A percentile compares a stretch with the other conserved stretches of the same genome.
Conservation (phyloP, 1,140 invertebrate species). For the Scylla paramamosain region DNA sequence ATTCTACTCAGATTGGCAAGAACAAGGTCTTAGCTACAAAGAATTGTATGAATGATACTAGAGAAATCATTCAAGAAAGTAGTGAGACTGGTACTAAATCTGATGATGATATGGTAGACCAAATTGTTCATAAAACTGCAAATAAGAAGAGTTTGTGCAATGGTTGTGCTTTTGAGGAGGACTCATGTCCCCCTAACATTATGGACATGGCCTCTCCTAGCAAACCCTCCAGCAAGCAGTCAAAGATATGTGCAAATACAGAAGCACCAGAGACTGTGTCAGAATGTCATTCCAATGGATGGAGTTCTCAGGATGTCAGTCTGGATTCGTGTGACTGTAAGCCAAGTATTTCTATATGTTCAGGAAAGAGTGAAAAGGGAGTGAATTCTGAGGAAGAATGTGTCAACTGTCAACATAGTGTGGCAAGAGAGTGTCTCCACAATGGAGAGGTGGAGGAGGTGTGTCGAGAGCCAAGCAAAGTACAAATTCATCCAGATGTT, state of each 20-base stretch:
- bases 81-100: not conserved
- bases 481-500: slow-evolving; percentile 67
- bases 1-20: not conserved
- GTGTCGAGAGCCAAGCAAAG: slow-evolving; percentile 49
- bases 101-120: not conserved
- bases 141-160: not conserved
- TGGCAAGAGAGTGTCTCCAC: not conserved
- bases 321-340: not conserved
- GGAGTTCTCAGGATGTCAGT: not conserved
- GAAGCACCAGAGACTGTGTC: no score
- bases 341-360: not conserved
- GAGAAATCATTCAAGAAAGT: not conserved
- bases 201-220: not conserved
- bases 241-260: no score
- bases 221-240: not conserved
- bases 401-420: not conserved
- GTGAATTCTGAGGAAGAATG: not conserved
- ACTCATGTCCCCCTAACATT: not conserved
- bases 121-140: not conserved
- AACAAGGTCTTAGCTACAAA: not conserved
- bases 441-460: slow-evolving; percentile 24
- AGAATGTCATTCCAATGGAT: slow-evolving; percentile 15
- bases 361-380: not conserved
- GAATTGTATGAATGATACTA: not conserved
- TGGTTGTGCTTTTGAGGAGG: not conserved